Base-by-base conservation (phyloP, 2,888 invertebrate species). In the Zaprionus lineosus region DNA sequence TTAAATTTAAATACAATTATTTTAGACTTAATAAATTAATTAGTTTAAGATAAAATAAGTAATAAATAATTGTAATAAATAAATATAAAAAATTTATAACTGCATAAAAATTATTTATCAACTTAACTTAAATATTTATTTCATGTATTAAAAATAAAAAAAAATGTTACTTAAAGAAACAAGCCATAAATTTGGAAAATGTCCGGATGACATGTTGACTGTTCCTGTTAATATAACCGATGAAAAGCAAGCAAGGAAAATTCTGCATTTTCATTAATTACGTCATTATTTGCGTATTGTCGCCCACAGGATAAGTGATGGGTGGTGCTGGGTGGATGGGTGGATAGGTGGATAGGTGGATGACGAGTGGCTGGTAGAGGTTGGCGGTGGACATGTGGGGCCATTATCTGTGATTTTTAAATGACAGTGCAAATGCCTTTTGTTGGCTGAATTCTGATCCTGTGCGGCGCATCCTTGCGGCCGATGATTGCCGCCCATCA, bases 241-340 rank as follows among this genome's bases (percentile, higher is more conserved):
- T 67, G 55, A 68, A 68, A 62, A 19, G 1, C 3, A 24, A 29
- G 33, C 29, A 9, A n/a, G 14, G 18, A 58, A 58, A 70, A 71
- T 67, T 55, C 59, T 61, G 46, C 65, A 59, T 60, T 53, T 50
- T 66, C 69, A 82, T 83, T 82, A 78, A 84, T 82, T 70, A 75
- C 71, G 79, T 69, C 71, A 71, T 83, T 84, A 82, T 78, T 82
- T 71, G 68, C 67, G 65, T 66, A 82, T 74, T 74, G 84, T 75
- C 75, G 61, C 37, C 29, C n/a, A n/a, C n/a, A n/a, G n/a, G n/a
- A n/a, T n/a, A n/a, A n/a, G n/a, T n/a, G n/a, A n/a, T n/a, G n/a
- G n/a, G n/a, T n/a, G n/a, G n/a, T n/a, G n/a, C n/a, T n/a, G n/a
- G n/a, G n/a, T n/a, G n/a, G n/a, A n/a, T n/a, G n/a, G n/a, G n/a